Evolutionary conservation across 2,888 invertebrate genomes (phyloP).

Genomic region (Melanostoma scalare): DNA sequence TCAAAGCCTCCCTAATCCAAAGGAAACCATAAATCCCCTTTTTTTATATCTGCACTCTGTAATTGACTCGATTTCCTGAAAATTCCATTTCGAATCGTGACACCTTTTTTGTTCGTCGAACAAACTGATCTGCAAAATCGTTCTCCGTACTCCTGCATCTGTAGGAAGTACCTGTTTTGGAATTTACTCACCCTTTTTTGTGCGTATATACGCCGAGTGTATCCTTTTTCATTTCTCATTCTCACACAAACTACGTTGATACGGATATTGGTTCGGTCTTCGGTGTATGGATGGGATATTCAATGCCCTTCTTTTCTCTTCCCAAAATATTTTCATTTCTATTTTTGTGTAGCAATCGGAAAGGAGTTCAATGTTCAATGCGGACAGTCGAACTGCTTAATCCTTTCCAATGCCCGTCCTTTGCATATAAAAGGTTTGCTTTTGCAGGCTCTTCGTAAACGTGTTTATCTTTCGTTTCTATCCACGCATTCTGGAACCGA

Average conservation of each 20-base stretch:
- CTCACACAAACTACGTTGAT: slow-evolving; percentile 40
- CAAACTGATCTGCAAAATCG: too few relatives aligned
- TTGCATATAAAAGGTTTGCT: background rate
- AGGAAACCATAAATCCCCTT: too few relatives aligned
- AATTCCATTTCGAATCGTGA: too few relatives aligned
- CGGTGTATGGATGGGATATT: slow-evolving; percentile 10
- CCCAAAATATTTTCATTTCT: slow-evolving; percentile 5
- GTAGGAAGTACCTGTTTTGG: too few relatives aligned
- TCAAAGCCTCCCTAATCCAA: too few relatives aligned
- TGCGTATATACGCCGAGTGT: background rate
- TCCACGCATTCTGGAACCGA: slow-evolving; percentile 28
- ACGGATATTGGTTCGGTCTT: slow-evolving; percentile 8
- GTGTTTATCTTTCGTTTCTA: slow-evolving; percentile 33
- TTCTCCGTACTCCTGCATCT: too few relatives aligned
- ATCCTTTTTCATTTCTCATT: slow-evolving; percentile 44
- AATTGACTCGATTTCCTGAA: too few relatives aligned
- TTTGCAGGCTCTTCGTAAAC: background rate
- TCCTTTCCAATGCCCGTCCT: slow-evolving; percentile 30
- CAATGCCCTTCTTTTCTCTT: slow-evolving; percentile 22
- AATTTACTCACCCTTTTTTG: slow-evolving; percentile 9
- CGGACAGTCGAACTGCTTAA: slow-evolving; percentile 34
- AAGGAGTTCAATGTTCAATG: slow-evolving; percentile 1
- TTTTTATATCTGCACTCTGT: too few relatives aligned
- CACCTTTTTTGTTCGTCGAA: too few relatives aligned
- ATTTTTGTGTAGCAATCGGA: slow-evolving; percentile 4